A percentile compares a stretch with the other conserved stretches of the same genome.
phyloP scores from a whole-genome alignment of 2,113 vertebrate genomes.

The Micronycteris hirsuta region DNA sequence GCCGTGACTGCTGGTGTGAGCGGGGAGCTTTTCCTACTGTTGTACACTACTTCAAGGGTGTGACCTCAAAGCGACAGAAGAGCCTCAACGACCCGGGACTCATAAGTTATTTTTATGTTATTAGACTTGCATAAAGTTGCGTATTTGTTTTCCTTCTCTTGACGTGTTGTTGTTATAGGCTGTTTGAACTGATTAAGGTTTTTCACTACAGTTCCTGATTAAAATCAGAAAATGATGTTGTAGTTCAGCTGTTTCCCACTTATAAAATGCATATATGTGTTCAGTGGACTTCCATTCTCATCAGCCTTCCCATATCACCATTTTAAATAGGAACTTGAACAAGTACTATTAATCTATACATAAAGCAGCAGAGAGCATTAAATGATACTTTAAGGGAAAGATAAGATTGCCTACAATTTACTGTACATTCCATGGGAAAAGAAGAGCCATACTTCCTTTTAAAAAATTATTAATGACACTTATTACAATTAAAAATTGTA shows the following conservation, averaged over 20 bases:
- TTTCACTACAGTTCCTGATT: constrained; percentile 83
- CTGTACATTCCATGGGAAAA: constrained; percentile 75
- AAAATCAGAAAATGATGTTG: constrained; percentile 58
- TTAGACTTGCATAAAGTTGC: constrained; percentile 67
- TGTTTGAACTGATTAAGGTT: constrained; percentile 80
- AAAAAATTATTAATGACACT: constrained; percentile 61
- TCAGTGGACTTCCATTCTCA: constrained; percentile 65
- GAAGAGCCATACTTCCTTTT: constrained; percentile 74
- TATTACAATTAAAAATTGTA: constrained; percentile 74
- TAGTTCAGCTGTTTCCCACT: constrained; percentile 65
- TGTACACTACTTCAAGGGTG: constrained; percentile 83
- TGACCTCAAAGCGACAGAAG: constrained; percentile 72
- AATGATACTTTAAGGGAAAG: constrained; percentile 55
- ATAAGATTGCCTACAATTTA: constrained; percentile 56
- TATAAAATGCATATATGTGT: constrained; percentile 64
- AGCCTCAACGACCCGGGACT: constrained; percentile 73
- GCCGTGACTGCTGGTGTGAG: constrained; percentile 56
- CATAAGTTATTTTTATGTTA: constrained; percentile 81
- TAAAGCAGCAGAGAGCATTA: constrained; percentile 69
- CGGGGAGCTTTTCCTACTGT: constrained; percentile 78
- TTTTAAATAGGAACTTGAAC: constrained; percentile 66
- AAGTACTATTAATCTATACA: constrained; percentile 72
- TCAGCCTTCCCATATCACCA: constrained; percentile 52
- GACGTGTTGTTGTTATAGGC: constrained; percentile 64
- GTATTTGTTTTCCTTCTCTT: constrained; percentile 74